Evolutionary conservation across 2,797 vertebrate genomes (phyloP).

Genomic region (Urocyon cinereoargenteus): DNA sequence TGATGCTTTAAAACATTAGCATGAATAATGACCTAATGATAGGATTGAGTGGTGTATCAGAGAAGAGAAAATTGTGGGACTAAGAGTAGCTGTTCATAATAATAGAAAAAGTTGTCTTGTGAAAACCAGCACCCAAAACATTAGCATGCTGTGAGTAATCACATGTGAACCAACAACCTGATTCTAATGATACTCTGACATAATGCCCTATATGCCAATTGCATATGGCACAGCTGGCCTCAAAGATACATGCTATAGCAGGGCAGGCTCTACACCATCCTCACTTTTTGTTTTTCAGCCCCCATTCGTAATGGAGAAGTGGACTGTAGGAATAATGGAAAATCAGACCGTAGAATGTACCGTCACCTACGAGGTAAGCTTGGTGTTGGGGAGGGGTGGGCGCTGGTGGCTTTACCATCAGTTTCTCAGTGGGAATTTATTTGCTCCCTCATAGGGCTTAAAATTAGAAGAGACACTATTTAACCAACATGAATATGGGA

Average conservation of each 20-base stretch:
- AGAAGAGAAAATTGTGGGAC: neutral
- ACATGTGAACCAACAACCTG: neutral
- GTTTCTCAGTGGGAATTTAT: neutral
- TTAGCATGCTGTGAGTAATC: neutral
- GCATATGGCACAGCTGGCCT: neutral
- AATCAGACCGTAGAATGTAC: slow-evolving; percentile 95
- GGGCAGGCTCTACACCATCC: neutral
- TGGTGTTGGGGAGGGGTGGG: neutral
- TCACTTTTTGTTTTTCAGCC: slow-evolving; percentile 90
- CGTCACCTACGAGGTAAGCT: slow-evolving; percentile 96
- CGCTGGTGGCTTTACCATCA: neutral
- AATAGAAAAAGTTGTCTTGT: neutral
- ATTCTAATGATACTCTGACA: neutral
- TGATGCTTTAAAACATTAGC: slow-evolving; percentile 3
- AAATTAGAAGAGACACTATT: neutral
- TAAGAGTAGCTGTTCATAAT: neutral
- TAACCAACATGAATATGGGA: neutral
- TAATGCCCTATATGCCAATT: neutral
- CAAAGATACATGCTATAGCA: neutral
- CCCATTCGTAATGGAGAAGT: slow-evolving; percentile 99
- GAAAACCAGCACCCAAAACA: neutral
- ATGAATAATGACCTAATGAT: neutral
- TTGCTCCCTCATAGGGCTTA: neutral
- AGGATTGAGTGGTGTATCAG: neutral
- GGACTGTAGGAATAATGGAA: slow-evolving; percentile 94